Evolutionary conservation across 2,888 invertebrate genomes (phyloP).

Genomic region (Trichogramma dendrolimi): DNA sequence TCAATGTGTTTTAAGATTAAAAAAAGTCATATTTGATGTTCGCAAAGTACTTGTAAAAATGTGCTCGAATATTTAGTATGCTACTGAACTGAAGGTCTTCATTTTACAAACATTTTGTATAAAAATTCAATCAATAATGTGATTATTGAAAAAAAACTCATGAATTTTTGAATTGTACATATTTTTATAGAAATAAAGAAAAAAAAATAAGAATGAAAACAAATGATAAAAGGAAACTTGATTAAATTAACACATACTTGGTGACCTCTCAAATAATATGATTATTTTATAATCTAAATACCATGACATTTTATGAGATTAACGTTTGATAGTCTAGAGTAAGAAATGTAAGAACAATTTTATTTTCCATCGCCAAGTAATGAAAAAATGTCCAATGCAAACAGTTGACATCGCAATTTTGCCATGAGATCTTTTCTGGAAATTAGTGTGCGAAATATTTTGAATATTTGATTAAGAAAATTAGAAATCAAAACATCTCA

Average conservation of each 20-base stretch:
- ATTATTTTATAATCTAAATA: too few relatives aligned
- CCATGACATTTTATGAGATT: too few relatives aligned
- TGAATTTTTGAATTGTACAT: conserved; percentile 13
- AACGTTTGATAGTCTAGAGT: not conserved
- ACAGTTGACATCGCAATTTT: too few relatives aligned
- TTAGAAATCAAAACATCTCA: too few relatives aligned
- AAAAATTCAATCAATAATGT: not conserved
- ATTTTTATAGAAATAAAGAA: not conserved
- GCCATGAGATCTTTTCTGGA: too few relatives aligned
- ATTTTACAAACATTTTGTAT: conserved; percentile 6
- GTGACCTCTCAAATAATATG: too few relatives aligned
- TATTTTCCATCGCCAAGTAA: too few relatives aligned
- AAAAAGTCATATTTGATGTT: not conserved
- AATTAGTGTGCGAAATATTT: too few relatives aligned
- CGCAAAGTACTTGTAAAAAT: not conserved
- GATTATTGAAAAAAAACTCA: not conserved
- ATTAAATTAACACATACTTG: too few relatives aligned
- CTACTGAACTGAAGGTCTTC: not conserved
- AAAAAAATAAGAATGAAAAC: conserved; percentile 18
- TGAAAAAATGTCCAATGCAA: too few relatives aligned
- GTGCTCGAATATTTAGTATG: conserved; percentile 2
- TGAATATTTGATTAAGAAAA: too few relatives aligned
- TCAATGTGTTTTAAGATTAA: conserved; percentile 3
- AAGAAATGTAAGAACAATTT: not conserved
- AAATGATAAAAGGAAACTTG: conserved; percentile 2